phyloP scores from a whole-genome alignment of 1,140 invertebrate species.

The Polyergus mexicanus region DNA sequence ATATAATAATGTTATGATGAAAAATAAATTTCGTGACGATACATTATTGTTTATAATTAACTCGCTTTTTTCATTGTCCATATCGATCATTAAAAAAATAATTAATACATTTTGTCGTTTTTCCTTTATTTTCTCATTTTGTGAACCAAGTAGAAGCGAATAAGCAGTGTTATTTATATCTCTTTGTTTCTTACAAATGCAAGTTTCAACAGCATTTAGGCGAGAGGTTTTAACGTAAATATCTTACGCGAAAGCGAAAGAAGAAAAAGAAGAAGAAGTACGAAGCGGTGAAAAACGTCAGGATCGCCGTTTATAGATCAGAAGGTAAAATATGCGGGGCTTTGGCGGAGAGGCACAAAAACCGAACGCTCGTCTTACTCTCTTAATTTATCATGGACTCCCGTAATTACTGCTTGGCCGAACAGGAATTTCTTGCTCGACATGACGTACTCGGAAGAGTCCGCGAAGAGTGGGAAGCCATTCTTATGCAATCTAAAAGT shows the following conservation, averaged over 20 bases:
- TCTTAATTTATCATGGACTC: conserved; percentile 77
- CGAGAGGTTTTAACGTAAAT: conserved; percentile 20
- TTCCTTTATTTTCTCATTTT: background rate
- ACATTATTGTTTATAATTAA: background rate
- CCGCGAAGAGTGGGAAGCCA: conserved; percentile 74
- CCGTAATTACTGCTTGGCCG: conserved; percentile 75
- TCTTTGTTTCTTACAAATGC: background rate
- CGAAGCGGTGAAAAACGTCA: conserved; percentile 12
- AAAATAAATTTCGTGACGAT: conserved; percentile 1
- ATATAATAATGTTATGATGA: background rate
- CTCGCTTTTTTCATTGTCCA: background rate
- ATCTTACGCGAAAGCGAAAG: background rate
- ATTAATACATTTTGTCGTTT: background rate
- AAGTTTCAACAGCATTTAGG: conserved; percentile 12
- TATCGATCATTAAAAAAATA: background rate
- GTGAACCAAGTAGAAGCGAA: background rate
- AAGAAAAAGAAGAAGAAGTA: background rate
- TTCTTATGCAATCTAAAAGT: conserved; percentile 87
- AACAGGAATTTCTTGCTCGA: conserved; percentile 74
- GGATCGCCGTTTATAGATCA: conserved; percentile 52
- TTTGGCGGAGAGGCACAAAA: conserved; percentile 33
- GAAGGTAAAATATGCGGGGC: conserved; percentile 50
- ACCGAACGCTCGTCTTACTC: conserved; percentile 37
- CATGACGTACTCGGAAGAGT: conserved; percentile 66
- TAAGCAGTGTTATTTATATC: conserved; percentile 26